Conservation (phyloP, 2,797 vertebrate species). For the Hypotaenidia philippensis region DNA sequence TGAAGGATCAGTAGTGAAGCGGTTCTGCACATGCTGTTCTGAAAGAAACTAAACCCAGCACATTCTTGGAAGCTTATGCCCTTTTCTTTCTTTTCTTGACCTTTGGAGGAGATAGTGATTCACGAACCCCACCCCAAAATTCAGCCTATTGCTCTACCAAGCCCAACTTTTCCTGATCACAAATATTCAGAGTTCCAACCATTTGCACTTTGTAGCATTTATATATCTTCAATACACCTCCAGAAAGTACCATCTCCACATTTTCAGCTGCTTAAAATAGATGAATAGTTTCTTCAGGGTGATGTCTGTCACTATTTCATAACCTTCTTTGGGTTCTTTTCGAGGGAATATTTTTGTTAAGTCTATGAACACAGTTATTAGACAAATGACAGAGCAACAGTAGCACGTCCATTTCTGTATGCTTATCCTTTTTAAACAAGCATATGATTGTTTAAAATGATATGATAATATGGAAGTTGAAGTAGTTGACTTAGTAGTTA, state of each 20-base stretch:
- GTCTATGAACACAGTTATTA: not conserved
- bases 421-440: slow-evolving; percentile 2
- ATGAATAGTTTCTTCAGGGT: not conserved
- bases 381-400: not conserved
- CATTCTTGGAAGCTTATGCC: not conserved
- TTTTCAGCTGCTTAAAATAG: not conserved
- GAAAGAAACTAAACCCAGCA: not conserved
- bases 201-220: not conserved
- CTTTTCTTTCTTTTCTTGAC: not conserved
- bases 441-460: too few relatives aligned
- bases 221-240: not conserved
- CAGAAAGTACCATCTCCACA: not conserved
- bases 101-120: not conserved
- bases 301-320: not conserved
- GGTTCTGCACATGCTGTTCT: not conserved
- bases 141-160: fast-evolving
- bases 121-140: not conserved
- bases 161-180: not conserved
- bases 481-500: not conserved
- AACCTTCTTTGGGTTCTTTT: not conserved
- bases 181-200: not conserved
- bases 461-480: not conserved
- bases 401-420: not conserved
- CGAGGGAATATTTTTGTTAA: not conserved
- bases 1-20: not conserved